A percentile compares a stretch with the other conserved stretches of the same genome.
Evolutionary conservation across 2,113 vertebrate species (phyloP).

Genomic region (Daboia siamensis): DNA sequence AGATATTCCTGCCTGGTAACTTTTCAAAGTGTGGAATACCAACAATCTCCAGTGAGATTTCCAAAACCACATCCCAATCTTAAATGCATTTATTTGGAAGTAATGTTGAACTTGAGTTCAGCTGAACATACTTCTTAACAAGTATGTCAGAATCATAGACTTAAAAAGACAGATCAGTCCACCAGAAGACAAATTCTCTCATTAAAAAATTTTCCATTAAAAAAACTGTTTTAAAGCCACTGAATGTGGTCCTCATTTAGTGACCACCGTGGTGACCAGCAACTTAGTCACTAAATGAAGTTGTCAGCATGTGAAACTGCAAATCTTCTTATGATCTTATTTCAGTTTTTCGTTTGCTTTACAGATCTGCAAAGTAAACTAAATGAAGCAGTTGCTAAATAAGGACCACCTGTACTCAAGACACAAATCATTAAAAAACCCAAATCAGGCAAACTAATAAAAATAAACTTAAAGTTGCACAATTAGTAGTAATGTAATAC

Average conservation of each 20-base stretch:
- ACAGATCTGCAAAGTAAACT: background rate
- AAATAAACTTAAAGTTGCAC: background rate
- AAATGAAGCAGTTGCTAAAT: background rate
- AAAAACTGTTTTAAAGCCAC: background rate
- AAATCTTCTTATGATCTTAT: background rate
- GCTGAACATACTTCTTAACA: background rate
- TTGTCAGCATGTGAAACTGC: background rate
- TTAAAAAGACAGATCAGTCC: background rate
- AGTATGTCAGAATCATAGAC: background rate
- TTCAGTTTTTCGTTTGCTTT: background rate
- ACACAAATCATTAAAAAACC: background rate
- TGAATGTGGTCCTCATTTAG: background rate
- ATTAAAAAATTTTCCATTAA: background rate
- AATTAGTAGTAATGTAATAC: background rate
- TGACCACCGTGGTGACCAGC: background rate
- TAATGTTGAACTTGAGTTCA: background rate
- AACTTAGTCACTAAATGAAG: background rate
- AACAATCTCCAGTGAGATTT: slow-evolving; percentile 5
- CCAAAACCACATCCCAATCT: background rate
- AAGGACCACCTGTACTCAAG: background rate
- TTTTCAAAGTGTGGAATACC: slow-evolving; percentile 21
- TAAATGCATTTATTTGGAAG: background rate
- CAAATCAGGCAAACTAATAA: background rate
- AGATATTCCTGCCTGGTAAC: slow-evolving; percentile 27
- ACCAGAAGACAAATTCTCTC: background rate